These are phyloP conservation scores for Aporophyla lueneburgensis DNA, from an alignment of 2,888 invertebrate genomes.

Conservation along the genomic window DNA sequence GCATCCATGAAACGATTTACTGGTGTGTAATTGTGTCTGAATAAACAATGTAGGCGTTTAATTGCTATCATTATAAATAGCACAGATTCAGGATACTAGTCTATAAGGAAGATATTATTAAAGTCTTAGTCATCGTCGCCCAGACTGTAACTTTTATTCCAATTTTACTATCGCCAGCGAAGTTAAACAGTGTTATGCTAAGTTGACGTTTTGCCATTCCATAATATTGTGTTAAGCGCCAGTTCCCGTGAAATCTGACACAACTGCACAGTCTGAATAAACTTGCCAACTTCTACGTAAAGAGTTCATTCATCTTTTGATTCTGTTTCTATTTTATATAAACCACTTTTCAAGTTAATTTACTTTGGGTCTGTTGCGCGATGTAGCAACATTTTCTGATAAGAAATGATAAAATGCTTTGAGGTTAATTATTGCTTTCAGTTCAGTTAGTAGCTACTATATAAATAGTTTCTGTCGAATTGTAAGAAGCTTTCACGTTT, in stretches of 20 bases:
- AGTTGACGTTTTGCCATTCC: slow-evolving; percentile 83
- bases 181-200: slow-evolving; percentile 84
- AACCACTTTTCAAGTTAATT: slow-evolving; percentile 61
- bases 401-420: slow-evolving; percentile 49
- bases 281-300: slow-evolving; percentile 77
- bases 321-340: slow-evolving; percentile 60
- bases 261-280: slow-evolving; percentile 83
- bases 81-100: background rate
- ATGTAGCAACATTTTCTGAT: slow-evolving; percentile 46
- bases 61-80: slow-evolving; percentile 12
- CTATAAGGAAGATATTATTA: slow-evolving; percentile 26
- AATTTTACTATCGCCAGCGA: slow-evolving; percentile 75
- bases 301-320: slow-evolving; percentile 75
- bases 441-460: slow-evolving; percentile 2
- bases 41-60: slow-evolving; percentile 5
- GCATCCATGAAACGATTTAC: slow-evolving; percentile 30
- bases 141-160: slow-evolving; percentile 65
- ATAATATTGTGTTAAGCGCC: slow-evolving; percentile 86
- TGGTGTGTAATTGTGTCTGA: slow-evolving; percentile 36
- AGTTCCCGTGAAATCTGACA: slow-evolving; percentile 83
- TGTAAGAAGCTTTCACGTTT: background rate
- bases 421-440: slow-evolving; percentile 23
- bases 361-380: slow-evolving; percentile 36
- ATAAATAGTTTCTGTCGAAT: background rate
- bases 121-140: slow-evolving; percentile 38